Evolutionary conservation across 2,113 vertebrate species (phyloP).

Genomic region (Mormyrus iriodes): DNA sequence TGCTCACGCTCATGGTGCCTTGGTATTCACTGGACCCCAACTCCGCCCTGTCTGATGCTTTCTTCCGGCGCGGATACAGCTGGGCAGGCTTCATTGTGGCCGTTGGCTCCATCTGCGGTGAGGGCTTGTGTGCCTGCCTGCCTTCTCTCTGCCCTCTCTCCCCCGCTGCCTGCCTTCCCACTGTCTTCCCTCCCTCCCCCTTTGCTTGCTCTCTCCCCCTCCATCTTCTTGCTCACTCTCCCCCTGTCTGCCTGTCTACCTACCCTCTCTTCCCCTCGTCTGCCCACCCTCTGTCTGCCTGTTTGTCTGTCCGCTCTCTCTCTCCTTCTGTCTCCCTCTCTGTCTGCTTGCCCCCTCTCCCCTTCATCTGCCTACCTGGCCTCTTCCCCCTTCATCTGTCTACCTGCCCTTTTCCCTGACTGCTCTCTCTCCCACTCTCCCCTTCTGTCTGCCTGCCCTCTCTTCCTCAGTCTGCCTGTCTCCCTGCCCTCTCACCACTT

Average conservation of each 20-base stretch:
- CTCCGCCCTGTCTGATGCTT: slow-evolving; percentile 83
- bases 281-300: not conserved
- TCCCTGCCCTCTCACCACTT: not conserved
- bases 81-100: slow-evolving; percentile 92
- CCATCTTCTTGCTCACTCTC: not conserved
- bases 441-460: no score
- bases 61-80: slow-evolving; percentile 83
- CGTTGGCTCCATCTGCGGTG: slow-evolving; percentile 87
- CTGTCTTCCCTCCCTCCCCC: not conserved
- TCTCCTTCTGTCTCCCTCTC: no score
- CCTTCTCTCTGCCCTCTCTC: not conserved
- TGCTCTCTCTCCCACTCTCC: no score
- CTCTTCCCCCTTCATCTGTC: no score
- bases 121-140: slow-evolving; percentile 46
- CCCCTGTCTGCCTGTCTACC: not conserved
- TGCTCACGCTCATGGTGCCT: slow-evolving; percentile 88
- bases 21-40: slow-evolving; percentile 85
- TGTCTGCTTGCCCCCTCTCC: no score
- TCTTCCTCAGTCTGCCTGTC: not conserved
- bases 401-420: no score
- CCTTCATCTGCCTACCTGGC: no score
- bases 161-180: no score
- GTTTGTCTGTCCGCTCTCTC: no score
- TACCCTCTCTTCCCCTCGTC: not conserved
- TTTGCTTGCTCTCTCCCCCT: not conserved